These are phyloP conservation scores for Caenorhabditis virilis DNA, from an alignment of 2,888 invertebrate species.

Conservation along the genomic window DNA sequence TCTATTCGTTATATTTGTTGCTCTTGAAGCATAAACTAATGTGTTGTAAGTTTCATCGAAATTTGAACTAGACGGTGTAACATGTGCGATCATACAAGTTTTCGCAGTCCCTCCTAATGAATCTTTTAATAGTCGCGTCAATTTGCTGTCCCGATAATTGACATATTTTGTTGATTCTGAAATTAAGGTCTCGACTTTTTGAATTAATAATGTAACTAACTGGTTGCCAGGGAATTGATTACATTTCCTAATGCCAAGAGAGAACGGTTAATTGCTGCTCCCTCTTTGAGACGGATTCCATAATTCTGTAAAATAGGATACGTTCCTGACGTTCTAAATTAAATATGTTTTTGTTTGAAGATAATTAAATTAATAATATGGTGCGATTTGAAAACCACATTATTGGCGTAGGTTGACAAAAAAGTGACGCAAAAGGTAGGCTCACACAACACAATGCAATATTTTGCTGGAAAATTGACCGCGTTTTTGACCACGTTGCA, in stretches of 20 bases:
- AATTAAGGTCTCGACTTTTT: background rate
- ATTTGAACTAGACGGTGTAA: conserved; percentile 81
- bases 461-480: no score
- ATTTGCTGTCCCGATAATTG: conserved; percentile 91
- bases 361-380: no score
- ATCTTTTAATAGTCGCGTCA: conserved; percentile 81
- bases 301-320: no score
- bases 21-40: conserved; percentile 88
- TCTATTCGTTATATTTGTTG: conserved; percentile 88
- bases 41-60: conserved; percentile 92
- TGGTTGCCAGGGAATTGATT: conserved; percentile 84
- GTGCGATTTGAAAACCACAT: no score
- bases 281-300: conserved; percentile 79
- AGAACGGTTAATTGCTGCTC: conserved; percentile 90
- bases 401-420: no score
- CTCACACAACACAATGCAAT: no score
- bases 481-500: no score
- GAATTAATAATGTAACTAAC: conserved; percentile 19
- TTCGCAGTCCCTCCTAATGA: conserved; percentile 81
- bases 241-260: conserved; percentile 89
- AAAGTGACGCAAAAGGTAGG: no score
- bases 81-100: conserved; percentile 95
- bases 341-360: no score
- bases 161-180: conserved; percentile 76
- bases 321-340: no score